These are phyloP conservation scores for Lucilia cuprina DNA, from an alignment of 1,140 invertebrate genomes.

Conservation along the genomic window DNA sequence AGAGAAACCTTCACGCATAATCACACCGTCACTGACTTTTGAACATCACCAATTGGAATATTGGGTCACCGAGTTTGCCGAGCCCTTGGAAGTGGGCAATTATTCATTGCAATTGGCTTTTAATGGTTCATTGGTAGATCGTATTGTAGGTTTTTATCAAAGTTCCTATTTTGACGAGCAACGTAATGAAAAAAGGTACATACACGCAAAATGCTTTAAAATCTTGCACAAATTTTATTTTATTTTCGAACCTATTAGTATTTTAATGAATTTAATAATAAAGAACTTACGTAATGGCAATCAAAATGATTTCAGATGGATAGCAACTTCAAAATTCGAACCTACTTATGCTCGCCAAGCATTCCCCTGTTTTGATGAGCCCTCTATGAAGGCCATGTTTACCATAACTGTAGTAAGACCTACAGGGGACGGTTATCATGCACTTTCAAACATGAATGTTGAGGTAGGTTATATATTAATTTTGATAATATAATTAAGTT, in stretches of 20 bases:
- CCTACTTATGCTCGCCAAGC: constrained; percentile 90
- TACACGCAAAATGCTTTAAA: constrained; percentile 50
- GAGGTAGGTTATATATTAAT: constrained; percentile 38
- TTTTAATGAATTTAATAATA: neutral
- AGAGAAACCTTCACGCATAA: constrained; percentile 42
- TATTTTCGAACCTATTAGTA: neutral
- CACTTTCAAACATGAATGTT: constrained; percentile 82
- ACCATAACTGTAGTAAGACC: constrained; percentile 79
- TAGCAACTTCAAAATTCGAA: constrained; percentile 92
- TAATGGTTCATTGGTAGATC: constrained; percentile 70
- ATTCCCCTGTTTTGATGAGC: constrained; percentile 97
- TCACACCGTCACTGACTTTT: constrained; percentile 60
- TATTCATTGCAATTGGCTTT: constrained; percentile 74
- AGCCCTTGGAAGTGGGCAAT: constrained; percentile 66
- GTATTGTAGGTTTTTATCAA: constrained; percentile 81
- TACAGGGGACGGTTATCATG: constrained; percentile 68
- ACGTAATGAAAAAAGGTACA: constrained; percentile 69
- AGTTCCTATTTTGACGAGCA: constrained; percentile 73
- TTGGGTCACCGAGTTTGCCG: constrained; percentile 68
- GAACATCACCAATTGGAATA: constrained; percentile 70
- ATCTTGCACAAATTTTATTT: neutral
- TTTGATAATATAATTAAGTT: neutral
- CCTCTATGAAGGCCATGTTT: constrained; percentile 89
- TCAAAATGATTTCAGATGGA: constrained; percentile 67
- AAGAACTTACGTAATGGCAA: neutral